Base-by-base conservation (phyloP, 2,113 vertebrate species). In the Scopus umbretta region DNA sequence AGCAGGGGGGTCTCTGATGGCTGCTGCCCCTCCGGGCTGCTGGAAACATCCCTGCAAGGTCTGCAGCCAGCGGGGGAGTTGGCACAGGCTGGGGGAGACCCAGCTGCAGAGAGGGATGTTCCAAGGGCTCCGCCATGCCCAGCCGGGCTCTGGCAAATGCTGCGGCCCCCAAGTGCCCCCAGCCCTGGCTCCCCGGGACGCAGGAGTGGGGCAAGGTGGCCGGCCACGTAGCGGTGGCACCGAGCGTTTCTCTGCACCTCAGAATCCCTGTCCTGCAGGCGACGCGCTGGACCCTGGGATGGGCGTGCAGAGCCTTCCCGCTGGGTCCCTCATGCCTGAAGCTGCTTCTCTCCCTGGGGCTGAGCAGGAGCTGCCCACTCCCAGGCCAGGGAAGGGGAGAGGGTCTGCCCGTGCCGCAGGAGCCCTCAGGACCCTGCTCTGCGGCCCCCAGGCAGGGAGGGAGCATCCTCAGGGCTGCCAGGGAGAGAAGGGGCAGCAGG, bases 221-320 rank as follows among this genome's bases (percentile, higher is more conserved):
- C 1, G 1, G 49, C n/a, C 25, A 5, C 1, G 3, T 1, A 1
- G 13, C 16, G 47, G 13, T 2, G 2, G 25, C 1, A 6, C 42
- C 2, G 17, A 27, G n/a, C 3, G 3, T 8, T 42, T 27, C 42
- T 27, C 19, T 14, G 45, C 4, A 2, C 34, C 50, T 36, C 4
- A 2, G 10, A 29, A 27, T 10, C 14, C 29, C 6, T 1, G 1
- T 14, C 27, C 34, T 42, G 9, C 3, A 2, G n/a, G 68, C 4
- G 32, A 30, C 5, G 26, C 0, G 72, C 68, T 5, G 38, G 50
- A 58, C 7, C 17, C 66, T 1, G 4, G 62, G 16, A 4, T 0
- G 4, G 15, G 43, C 4, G 16, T 18, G 29, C 9, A 3, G 66
- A 42, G 13, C 34, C 16, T 16, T 68, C 47, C 13, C 8, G 1